These are phyloP conservation scores for Planococcus citri DNA, from an alignment of 1,140 invertebrate species.

Conservation along the genomic window DNA sequence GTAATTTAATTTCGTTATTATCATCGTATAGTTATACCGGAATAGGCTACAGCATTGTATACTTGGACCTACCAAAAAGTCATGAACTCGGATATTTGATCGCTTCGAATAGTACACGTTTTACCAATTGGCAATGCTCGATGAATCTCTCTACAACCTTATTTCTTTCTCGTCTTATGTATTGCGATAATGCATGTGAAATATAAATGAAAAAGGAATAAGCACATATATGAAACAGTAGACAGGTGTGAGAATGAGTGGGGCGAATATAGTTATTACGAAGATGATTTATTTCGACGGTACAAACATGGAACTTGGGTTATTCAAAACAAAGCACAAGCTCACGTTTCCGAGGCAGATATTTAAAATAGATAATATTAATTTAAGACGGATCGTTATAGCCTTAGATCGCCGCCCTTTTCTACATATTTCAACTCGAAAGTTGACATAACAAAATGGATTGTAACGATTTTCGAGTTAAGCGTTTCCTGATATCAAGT, in stretches of 20 bases:
- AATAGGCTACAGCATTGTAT: no score
- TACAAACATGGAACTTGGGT: background rate
- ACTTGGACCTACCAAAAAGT: background rate
- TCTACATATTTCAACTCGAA: constrained; percentile 10
- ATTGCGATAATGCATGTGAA: background rate
- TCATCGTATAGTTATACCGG: no score
- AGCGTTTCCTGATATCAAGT: background rate
- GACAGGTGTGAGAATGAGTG: constrained; percentile 19
- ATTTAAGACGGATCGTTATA: constrained; percentile 15
- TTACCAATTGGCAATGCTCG: background rate
- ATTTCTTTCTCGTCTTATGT: background rate
- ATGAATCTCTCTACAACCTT: background rate
- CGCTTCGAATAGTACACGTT: background rate
- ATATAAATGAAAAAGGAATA: background rate
- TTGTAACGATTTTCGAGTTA: constrained; percentile 3
- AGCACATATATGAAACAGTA: background rate
- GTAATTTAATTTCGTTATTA: background rate
- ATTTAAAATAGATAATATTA: constrained; percentile 17
- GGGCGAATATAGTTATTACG: constrained; percentile 9
- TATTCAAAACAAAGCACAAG: constrained; percentile 9
- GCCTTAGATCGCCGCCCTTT: constrained; percentile 13
- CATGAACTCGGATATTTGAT: no score
- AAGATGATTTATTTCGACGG: constrained; percentile 19
- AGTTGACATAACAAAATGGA: constrained; percentile 19
- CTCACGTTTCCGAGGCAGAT: constrained; percentile 14